Evolutionary conservation across 2,888 invertebrate species (phyloP), one percentile per base, ranked within the genome.

Genomic region (Campoplex nolae): DNA sequence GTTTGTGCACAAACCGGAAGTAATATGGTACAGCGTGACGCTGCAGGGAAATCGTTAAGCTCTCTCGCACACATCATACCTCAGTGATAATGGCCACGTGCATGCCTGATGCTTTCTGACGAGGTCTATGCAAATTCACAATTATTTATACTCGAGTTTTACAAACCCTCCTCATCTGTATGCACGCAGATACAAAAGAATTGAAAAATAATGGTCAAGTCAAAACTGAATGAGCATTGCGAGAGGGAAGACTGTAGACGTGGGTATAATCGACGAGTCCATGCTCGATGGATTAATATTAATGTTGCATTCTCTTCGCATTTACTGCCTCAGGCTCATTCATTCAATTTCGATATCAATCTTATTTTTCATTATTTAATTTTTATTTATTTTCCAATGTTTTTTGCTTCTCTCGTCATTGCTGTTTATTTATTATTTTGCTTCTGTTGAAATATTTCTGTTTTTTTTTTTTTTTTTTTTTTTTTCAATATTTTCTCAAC

Each of bases 41-140:
- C 70, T 86, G 83, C 83, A 76, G 79, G 83, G 79, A 80, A 86
- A 83, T 86, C 83, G 67, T 86, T 80, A 71, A 83, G 78, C 78
- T 83, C 70, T 78, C 65, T 18, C 54, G 76, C 77, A 85, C 75
- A 79, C 75, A 71, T 73, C 82, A 77, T 76, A 81, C 71, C 76
- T 68, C 73, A 67, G 42, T 76, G 62, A 67, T 84, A 79, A 81
- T 77, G 35, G 38, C 76, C 48, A 54, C 45, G 32, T 67, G 23
- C 28, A 82, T 70, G 70, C 48, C 48, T 76, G 48, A 70, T 58
- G 68, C 28, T 38, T 74, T 76, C 70, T 70, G 62, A 86, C 70
- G 74, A 75, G 68, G 42, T 83, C 74, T 78, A 83, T 85, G 85
- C 78, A 83, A 85, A 83, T 83, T 68, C 23, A 62, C 78, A 58